Evolutionary conservation across 1,140 invertebrate species (phyloP).

Genomic region (Papilio machaon): DNA sequence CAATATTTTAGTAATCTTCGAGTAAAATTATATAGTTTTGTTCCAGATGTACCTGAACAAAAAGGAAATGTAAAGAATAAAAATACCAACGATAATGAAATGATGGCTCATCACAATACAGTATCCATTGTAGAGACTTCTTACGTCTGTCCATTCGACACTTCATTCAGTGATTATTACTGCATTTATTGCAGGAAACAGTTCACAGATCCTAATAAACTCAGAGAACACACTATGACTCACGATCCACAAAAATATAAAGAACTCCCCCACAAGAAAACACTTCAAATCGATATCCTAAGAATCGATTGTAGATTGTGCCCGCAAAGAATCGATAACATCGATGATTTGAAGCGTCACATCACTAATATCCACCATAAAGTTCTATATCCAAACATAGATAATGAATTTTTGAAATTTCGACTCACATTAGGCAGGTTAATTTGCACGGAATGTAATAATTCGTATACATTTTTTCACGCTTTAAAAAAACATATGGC

Average conservation of each 20-base stretch:
- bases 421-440: slow-evolving; percentile 54
- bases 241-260: slow-evolving; percentile 64
- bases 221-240: slow-evolving; percentile 62
- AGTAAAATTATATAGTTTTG: slow-evolving; percentile 3
- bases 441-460: slow-evolving; percentile 58
- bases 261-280: slow-evolving; percentile 56
- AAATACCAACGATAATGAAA: slow-evolving; percentile 46
- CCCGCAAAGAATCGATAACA: slow-evolving; percentile 50
- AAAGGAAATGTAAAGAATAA: slow-evolving; percentile 39
- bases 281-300: slow-evolving; percentile 61
- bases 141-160: slow-evolving; percentile 69
- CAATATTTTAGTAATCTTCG: neutral
- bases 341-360: slow-evolving; percentile 63
- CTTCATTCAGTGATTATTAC: slow-evolving; percentile 69
- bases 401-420: slow-evolving; percentile 65
- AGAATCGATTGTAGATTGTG: slow-evolving; percentile 70
- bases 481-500: slow-evolving; percentile 75
- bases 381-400: slow-evolving; percentile 39
- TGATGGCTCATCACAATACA: slow-evolving; percentile 51
- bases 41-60: slow-evolving; percentile 47
- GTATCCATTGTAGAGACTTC: slow-evolving; percentile 65
- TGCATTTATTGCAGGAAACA: slow-evolving; percentile 67
- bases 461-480: slow-evolving; percentile 64
- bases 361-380: slow-evolving; percentile 53
- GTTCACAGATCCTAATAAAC: slow-evolving; percentile 63